Evolutionary conservation across 2,888 invertebrate genomes (phyloP).

Genomic region (Physocephala rufipes): DNA sequence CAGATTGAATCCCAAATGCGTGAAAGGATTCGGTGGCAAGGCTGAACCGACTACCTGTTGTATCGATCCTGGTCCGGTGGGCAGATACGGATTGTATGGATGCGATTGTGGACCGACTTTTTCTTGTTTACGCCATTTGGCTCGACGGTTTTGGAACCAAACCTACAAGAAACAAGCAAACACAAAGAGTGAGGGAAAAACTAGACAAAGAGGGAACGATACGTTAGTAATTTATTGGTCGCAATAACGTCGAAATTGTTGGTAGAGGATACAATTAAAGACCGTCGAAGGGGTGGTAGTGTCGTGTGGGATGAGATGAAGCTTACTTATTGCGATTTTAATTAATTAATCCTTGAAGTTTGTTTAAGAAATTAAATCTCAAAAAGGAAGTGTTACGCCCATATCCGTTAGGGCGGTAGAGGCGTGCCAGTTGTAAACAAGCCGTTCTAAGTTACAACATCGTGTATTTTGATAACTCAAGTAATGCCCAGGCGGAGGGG

Average conservation of each 20-base stretch:
- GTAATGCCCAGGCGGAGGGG: neutral
- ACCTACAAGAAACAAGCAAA: conserved; percentile 71
- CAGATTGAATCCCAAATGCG: conserved; percentile 79
- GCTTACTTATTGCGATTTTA: conserved; percentile 44
- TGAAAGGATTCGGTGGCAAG: conserved; percentile 81
- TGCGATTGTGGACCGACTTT: conserved; percentile 91
- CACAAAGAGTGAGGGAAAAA: neutral
- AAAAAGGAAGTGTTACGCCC: conserved; percentile 46
- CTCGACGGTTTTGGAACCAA: conserved; percentile 92
- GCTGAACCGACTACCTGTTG: conserved; percentile 78
- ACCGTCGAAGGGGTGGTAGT: neutral
- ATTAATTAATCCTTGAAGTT: conserved; percentile 49
- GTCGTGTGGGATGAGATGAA: neutral
- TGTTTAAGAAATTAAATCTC: conserved; percentile 50
- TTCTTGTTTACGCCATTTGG: conserved; percentile 93
- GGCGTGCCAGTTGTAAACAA: neutral
- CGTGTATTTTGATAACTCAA: neutral
- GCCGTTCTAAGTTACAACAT: neutral
- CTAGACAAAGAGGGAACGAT: neutral
- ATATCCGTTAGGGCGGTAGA: conserved; percentile 40
- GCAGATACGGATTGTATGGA: conserved; percentile 87
- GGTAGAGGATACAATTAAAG: conserved; percentile 21
- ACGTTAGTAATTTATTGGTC: neutral
- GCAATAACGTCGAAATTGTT: neutral
- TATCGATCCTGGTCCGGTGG: conserved; percentile 73